These are phyloP conservation scores for Crotalus horridus DNA, from an alignment of 2,113 vertebrate species.

Conservation along the genomic window DNA sequence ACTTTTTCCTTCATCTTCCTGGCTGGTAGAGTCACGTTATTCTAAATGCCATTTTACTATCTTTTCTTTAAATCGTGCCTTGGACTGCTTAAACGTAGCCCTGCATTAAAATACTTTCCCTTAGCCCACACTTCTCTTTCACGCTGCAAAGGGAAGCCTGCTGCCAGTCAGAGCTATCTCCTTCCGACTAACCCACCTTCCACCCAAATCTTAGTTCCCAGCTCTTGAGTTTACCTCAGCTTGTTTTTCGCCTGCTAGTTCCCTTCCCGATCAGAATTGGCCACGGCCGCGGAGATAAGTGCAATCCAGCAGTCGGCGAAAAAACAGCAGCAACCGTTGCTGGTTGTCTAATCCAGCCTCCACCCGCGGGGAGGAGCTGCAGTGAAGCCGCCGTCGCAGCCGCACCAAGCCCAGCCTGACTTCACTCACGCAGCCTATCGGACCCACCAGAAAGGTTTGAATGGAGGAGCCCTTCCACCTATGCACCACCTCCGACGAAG, in stretches of 20 bases:
- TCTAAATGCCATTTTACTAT: background rate
- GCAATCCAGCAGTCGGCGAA: background rate
- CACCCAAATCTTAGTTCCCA: background rate
- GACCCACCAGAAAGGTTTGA: background rate
- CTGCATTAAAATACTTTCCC: background rate
- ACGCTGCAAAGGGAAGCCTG: background rate
- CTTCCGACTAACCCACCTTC: background rate
- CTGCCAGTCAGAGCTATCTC: background rate
- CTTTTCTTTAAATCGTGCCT: background rate
- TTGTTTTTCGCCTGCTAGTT: background rate
- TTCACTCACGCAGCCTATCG: too few relatives aligned
- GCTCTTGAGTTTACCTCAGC: background rate
- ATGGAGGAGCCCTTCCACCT: background rate
- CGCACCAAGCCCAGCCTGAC: background rate
- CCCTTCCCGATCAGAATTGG: background rate
- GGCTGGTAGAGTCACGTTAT: background rate
- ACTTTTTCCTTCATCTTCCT: background rate
- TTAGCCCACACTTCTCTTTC: background rate
- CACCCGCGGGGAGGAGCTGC: constrained; percentile 20
- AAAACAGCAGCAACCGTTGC: background rate
- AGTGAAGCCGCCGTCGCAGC: background rate
- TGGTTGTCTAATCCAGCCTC: background rate
- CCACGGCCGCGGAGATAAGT: background rate
- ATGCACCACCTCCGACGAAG: background rate
- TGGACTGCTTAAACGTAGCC: background rate